Percentiles rank a stretch among this genome's conserved stretches.
These are phyloP conservation scores for Heptranchias perlo DNA, from an alignment of 2,113 vertebrate species.

Conservation along the genomic window DNA sequence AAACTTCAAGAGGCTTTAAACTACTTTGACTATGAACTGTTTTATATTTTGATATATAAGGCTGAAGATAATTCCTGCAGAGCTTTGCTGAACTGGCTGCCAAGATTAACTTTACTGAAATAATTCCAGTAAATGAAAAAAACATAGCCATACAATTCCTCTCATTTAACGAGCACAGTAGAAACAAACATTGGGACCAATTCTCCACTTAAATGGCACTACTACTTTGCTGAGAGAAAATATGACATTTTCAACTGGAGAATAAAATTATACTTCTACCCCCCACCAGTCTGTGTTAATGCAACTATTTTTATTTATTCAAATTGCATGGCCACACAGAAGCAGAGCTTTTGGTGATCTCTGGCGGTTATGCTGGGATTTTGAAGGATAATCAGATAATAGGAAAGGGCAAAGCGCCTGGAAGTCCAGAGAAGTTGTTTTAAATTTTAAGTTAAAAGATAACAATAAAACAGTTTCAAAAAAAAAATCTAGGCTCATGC, in stretches of 20 bases:
- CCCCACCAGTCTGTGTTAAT: not conserved
- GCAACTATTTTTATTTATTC: constrained; percentile 35
- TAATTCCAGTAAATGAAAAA: not conserved
- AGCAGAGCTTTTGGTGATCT: not conserved
- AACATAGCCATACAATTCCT: not conserved
- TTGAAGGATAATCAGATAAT: not conserved
- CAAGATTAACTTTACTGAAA: constrained; percentile 2
- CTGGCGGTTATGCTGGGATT: not conserved
- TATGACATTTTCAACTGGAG: not conserved
- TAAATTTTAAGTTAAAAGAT: not conserved
- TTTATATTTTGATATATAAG: constrained; percentile 10
- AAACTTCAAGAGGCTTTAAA: constrained; percentile 3
- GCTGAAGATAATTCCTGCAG: constrained; percentile 3
- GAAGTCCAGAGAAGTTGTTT: not conserved
- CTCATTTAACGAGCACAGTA: constrained; percentile 7
- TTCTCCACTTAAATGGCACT: not conserved
- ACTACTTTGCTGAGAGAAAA: not conserved
- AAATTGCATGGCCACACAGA: not conserved
- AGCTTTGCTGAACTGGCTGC: not conserved
- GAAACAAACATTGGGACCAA: not conserved
- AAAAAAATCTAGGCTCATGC: not conserved
- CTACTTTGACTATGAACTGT: constrained; percentile 10
- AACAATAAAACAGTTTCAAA: not conserved
- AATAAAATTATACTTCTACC: not conserved
- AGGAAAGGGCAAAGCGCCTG: not conserved